A percentile compares a stretch with the other conserved stretches of the same genome.
phyloP scores from a whole-genome alignment of 2,113 vertebrate species.

The Odocoileus hemionus region DNA sequence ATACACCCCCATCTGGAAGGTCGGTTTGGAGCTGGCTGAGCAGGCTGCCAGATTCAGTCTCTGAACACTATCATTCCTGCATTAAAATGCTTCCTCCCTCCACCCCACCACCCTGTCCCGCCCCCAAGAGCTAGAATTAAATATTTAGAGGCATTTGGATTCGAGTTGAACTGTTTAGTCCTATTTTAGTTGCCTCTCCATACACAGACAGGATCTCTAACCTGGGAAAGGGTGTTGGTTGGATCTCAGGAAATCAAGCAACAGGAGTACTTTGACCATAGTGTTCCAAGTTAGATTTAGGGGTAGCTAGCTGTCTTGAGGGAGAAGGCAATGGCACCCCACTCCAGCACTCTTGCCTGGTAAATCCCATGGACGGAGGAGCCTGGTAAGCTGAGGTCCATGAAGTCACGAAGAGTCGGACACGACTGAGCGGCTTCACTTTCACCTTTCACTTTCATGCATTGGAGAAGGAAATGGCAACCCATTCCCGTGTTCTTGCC shows the following conservation, averaged over 20 bases:
- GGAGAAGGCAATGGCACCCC: no score
- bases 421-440: no score
- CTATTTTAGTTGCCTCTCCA: constrained; percentile 46
- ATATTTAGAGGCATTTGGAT: constrained; percentile 64
- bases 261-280: constrained; percentile 31
- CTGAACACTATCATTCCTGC: constrained; percentile 61
- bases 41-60: constrained; percentile 51
- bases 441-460: no score
- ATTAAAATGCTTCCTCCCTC: constrained; percentile 63
- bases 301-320: not conserved
- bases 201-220: not conserved
- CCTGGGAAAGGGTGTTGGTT: constrained; percentile 23
- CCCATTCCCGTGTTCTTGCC: no score
- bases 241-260: not conserved
- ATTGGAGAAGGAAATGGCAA: no score
- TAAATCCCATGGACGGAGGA: no score
- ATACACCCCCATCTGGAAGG: constrained; percentile 74
- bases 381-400: accelerated
- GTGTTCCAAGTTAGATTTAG: not conserved
- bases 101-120: not conserved
- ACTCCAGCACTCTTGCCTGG: no score
- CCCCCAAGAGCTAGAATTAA: constrained; percentile 58
- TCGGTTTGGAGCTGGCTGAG: constrained; percentile 67
- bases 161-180: not conserved
- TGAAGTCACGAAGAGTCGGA: accelerated